Evolutionary conservation across 2,888 invertebrate species (phyloP).

Genomic region (Phortica okadai): DNA sequence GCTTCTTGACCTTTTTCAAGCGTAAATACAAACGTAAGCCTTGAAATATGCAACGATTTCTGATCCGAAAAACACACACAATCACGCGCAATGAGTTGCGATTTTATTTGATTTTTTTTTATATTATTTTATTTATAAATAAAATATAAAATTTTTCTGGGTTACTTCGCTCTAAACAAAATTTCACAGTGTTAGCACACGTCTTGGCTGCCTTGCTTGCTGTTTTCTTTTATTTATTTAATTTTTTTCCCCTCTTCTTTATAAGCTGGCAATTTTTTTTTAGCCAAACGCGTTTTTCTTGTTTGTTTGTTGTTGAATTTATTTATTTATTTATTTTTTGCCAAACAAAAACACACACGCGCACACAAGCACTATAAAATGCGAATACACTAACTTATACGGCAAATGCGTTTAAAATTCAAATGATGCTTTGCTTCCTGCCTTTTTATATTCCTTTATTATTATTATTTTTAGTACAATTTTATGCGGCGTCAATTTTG

Average conservation of each 20-base stretch:
- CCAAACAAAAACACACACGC: background rate
- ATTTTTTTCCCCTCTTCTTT: background rate
- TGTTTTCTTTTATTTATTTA: background rate
- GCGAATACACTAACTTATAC: background rate
- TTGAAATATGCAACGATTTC: slow-evolving; percentile 7
- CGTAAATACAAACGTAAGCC: background rate
- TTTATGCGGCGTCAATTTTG: no score
- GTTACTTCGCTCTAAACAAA: background rate
- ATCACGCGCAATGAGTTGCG: background rate
- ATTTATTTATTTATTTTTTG: background rate
- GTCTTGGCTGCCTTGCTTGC: background rate
- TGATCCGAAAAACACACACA: background rate
- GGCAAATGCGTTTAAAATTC: no score
- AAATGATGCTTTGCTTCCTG: no score
- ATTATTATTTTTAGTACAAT: no score
- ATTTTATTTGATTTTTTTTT: background rate
- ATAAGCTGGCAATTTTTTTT: background rate
- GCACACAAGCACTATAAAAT: background rate
- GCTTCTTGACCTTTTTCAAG: background rate
- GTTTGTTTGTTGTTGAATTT: background rate
- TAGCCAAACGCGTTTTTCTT: background rate
- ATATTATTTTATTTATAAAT: no score
- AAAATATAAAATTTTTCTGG: background rate
- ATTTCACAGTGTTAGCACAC: slow-evolving; percentile 9
- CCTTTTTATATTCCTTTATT: no score